These are phyloP conservation scores for Tribolium madens DNA, from an alignment of 1,140 invertebrate species.

Conservation along the genomic window DNA sequence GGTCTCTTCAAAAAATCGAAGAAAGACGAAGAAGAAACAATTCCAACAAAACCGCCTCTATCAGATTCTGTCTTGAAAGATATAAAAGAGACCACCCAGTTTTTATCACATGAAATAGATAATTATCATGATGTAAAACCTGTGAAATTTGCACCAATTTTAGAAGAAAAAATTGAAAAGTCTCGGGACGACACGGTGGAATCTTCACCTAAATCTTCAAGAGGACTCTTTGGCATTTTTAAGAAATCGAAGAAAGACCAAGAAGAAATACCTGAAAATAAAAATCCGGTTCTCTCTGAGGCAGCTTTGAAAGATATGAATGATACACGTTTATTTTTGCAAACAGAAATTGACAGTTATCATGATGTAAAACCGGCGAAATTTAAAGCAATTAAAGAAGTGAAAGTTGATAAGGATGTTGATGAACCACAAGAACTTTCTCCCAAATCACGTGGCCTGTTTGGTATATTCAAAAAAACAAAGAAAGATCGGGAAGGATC, in stretches of 20 bases:
- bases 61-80: constrained; percentile 36
- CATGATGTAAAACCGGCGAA: constrained; percentile 22
- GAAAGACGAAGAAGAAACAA: constrained; percentile 48
- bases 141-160: not conserved
- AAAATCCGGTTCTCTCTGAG: constrained; percentile 24
- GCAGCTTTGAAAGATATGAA: constrained; percentile 30
- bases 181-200: not conserved
- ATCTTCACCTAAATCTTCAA: not conserved
- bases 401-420: not conserved
- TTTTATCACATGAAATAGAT: constrained; percentile 50
- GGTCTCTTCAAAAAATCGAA: constrained; percentile 47
- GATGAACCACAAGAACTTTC: not conserved
- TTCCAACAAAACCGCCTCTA: constrained; percentile 8
- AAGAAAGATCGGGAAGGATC: constrained; percentile 52
- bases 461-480: constrained; percentile 48
- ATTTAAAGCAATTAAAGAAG: constrained; percentile 12
- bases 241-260: constrained; percentile 38
- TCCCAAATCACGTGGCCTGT: constrained; percentile 35
- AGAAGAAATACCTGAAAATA: constrained; percentile 9
- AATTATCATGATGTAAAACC: constrained; percentile 49
- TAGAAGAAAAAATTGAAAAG: not conserved
- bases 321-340: constrained; percentile 22
- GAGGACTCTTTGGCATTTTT: constrained; percentile 41
- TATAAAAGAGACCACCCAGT: constrained; percentile 48
- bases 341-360: constrained; percentile 43